Evolutionary conservation across 2,113 vertebrate genomes (phyloP).

Genomic region (Hypocryptadius cinnamomeus): DNA sequence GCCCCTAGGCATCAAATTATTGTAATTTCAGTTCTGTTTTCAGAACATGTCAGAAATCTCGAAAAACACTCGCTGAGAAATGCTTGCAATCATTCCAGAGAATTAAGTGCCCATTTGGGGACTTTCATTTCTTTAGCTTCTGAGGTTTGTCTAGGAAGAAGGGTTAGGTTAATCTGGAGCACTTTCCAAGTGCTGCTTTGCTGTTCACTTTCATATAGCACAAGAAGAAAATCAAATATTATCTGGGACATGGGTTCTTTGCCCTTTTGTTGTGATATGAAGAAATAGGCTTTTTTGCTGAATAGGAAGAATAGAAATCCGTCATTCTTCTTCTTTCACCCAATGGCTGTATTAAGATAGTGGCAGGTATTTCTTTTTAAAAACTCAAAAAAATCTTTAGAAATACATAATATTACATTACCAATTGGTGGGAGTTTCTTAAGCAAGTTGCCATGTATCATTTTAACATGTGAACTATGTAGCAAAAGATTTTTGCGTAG

Average conservation of each 20-base stretch:
- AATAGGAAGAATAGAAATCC: not conserved
- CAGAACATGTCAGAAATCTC: not conserved
- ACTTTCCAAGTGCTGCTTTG: not conserved
- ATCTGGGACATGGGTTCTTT: not conserved
- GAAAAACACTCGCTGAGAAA: not conserved
- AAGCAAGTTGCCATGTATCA: not conserved
- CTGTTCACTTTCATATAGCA: not conserved
- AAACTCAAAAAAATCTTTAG: not conserved
- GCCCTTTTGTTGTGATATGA: not conserved
- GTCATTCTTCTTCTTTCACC: not conserved
- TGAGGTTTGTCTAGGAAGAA: not conserved
- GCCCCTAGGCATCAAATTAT: not conserved
- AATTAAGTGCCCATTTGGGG: not conserved
- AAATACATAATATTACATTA: not conserved
- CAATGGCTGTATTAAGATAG: not conserved
- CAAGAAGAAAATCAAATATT: not conserved
- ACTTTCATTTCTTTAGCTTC: not conserved
- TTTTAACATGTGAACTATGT: not conserved
- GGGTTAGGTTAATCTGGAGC: not conserved
- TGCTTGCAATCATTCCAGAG: not conserved
- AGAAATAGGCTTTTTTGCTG: not conserved
- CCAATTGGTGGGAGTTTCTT: not conserved
- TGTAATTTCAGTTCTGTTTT: not conserved
- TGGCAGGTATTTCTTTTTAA: not conserved
- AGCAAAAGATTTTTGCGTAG: not conserved